phyloP scores from a whole-genome alignment of 1,140 invertebrate genomes.

The Eurytemora carolleeae region DNA sequence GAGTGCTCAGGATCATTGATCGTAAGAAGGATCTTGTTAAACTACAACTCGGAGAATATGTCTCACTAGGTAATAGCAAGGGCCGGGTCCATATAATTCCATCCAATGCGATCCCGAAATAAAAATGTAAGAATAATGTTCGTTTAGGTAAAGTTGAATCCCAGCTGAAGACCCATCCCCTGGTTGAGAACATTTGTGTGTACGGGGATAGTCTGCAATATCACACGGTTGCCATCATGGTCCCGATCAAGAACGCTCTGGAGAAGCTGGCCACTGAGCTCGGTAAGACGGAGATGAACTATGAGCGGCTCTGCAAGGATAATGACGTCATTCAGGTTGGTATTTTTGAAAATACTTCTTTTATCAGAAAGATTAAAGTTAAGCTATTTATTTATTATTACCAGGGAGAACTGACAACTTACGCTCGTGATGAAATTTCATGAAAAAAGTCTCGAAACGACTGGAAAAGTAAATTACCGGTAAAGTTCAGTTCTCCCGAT shows the following conservation, averaged over 20 bases:
- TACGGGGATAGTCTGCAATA: conserved; percentile 66
- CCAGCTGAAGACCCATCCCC: conserved; percentile 69
- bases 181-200: conserved; percentile 89
- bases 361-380: too few relatives aligned
- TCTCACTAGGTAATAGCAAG: conserved; percentile 57
- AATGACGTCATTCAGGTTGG: conserved; percentile 36
- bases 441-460: too few relatives aligned
- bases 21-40: conserved; percentile 97
- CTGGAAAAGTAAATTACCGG: too few relatives aligned
- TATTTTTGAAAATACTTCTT: too few relatives aligned
- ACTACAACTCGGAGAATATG: conserved; percentile 88
- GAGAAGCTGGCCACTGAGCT: not conserved
- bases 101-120: too few relatives aligned
- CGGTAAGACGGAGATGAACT: conserved; percentile 26
- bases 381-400: too few relatives aligned
- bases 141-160: conserved; percentile 47
- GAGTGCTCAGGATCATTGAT: conserved; percentile 32
- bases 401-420: too few relatives aligned
- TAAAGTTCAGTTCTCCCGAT: too few relatives aligned
- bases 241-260: conserved; percentile 29
- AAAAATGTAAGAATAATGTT: not conserved
- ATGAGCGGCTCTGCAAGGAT: conserved; percentile 53
- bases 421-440: too few relatives aligned
- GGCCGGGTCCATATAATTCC: too few relatives aligned
- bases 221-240: conserved; percentile 71